Percentiles rank a stretch among this genome's conserved stretches.
phyloP scores from a whole-genome alignment of 2,888 invertebrate species.

The Syrista parreyssii region DNA sequence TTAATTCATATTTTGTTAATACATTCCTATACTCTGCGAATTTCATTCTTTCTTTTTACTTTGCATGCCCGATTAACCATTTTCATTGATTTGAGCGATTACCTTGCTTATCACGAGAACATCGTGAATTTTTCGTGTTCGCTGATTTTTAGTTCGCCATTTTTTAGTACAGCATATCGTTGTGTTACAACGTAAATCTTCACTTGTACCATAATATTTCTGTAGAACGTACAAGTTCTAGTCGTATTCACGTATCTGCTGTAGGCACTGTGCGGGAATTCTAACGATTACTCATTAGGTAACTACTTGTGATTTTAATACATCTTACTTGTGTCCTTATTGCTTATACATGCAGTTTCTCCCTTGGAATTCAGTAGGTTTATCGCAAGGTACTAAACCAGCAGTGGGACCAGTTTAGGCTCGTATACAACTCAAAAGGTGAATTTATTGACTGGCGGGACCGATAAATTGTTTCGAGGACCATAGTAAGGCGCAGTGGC shows the following conservation, averaged over 20 bases:
- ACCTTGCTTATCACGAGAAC: no score
- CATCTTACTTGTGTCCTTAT: not conserved
- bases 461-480: constrained; percentile 56
- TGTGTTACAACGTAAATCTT: not conserved
- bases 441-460: constrained; percentile 58
- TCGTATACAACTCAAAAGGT: constrained; percentile 47
- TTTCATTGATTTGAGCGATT: no score
- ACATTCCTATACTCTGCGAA: no score
- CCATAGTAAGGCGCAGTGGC: constrained; percentile 41
- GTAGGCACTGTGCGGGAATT: not conserved
- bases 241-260: not conserved
- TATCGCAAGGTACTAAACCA: constrained; percentile 20
- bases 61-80: no score
- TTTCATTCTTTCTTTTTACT: no score
- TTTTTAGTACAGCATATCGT: not conserved
- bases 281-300: not conserved
- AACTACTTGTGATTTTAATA: not conserved
- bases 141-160: not conserved
- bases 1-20: no score
- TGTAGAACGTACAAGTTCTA: not conserved
- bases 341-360: constrained; percentile 12
- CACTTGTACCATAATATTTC: no score
- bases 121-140: no score
- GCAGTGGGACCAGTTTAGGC: constrained; percentile 27
- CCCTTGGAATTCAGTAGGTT: constrained; percentile 13